phyloP scores from a whole-genome alignment of 2,888 invertebrate genomes.

The Capitulum mitella region DNA sequence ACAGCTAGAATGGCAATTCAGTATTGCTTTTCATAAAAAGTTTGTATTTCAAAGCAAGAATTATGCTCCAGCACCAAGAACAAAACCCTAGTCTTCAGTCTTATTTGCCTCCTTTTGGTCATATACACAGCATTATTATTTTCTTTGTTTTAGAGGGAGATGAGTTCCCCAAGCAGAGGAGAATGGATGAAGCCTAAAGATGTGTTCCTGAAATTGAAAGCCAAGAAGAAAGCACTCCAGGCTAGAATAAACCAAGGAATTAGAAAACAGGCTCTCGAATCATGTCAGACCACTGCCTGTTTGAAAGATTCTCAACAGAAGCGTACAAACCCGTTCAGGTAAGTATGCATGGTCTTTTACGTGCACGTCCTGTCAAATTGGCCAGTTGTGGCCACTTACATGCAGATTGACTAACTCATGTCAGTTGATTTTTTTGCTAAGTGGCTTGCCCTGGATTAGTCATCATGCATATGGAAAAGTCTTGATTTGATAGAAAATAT shows the following conservation, averaged over 20 bases:
- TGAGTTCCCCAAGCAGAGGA: constrained; percentile 22
- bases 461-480: not conserved
- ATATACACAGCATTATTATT: too few species aligned
- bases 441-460: not conserved
- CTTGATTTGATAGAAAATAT: not conserved
- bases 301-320: not conserved
- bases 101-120: too few species aligned
- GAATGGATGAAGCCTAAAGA: constrained; percentile 52
- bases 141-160: not conserved
- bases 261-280: constrained; percentile 18
- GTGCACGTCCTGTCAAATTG: too few species aligned
- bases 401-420: too few species aligned
- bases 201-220: constrained; percentile 65
- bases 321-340: constrained; percentile 26
- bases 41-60: too few species aligned
- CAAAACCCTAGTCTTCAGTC: too few species aligned
- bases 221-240: constrained; percentile 68
- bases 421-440: not conserved
- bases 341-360: too few species aligned
- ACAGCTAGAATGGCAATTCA: too few species aligned
- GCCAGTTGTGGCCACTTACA: too few species aligned
- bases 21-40: too few species aligned
- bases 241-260: constrained; percentile 50
- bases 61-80: too few species aligned
- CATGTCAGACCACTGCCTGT: constrained; percentile 2